A percentile compares a stretch with the other conserved stretches of the same genome.
Evolutionary conservation across 2,888 invertebrate genomes (phyloP).

Genomic region (Balanococcus diminutus): DNA sequence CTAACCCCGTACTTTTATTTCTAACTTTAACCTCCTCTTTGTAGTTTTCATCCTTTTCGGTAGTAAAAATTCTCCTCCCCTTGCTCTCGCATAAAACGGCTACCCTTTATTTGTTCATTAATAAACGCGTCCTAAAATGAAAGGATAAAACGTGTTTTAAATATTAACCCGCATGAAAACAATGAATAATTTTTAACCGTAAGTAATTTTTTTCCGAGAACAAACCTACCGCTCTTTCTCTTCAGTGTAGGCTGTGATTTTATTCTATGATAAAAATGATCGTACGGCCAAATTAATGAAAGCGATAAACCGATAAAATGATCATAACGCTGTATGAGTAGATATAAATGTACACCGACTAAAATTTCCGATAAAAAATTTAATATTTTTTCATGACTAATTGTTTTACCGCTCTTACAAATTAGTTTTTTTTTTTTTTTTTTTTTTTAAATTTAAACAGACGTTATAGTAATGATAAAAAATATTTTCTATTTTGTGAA

Average conservation of each 20-base stretch:
- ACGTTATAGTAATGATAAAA: constrained; percentile 4
- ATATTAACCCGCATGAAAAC: constrained; percentile 38
- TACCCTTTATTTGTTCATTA: constrained; percentile 36
- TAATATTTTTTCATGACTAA: background rate
- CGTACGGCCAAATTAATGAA: background rate
- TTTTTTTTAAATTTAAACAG: background rate
- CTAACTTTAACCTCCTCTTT: constrained; percentile 38
- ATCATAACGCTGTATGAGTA: background rate
- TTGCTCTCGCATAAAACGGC: background rate
- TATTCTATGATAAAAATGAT: background rate
- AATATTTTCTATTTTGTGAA: too few species aligned
- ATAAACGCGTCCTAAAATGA: constrained; percentile 42
- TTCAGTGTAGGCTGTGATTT: background rate
- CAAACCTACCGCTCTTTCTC: background rate
- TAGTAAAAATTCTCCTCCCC: constrained; percentile 30
- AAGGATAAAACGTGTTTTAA: constrained; percentile 33
- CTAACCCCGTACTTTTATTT: constrained; percentile 38
- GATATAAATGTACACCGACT: background rate
- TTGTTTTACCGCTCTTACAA: background rate
- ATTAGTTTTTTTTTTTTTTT: background rate
- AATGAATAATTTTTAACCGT: constrained; percentile 34
- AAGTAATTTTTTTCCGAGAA: background rate
- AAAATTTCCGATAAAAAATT: constrained; percentile 18
- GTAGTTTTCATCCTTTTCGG: constrained; percentile 38
- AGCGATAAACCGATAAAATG: constrained; percentile 27